These are phyloP conservation scores for Actias luna DNA, from an alignment of 2,888 invertebrate genomes.

Conservation along the genomic window DNA sequence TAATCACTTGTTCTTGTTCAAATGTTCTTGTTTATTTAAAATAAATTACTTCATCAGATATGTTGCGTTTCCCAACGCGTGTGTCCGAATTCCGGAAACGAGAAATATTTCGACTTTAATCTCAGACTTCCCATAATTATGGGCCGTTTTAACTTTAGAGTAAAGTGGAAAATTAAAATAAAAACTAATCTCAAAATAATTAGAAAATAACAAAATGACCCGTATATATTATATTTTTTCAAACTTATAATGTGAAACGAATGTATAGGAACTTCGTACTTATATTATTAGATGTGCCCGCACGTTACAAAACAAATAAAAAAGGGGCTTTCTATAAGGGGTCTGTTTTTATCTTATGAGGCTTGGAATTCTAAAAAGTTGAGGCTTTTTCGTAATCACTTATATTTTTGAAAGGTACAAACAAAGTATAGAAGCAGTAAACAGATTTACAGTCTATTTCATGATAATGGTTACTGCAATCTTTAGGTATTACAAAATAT, in stretches of 20 bases:
- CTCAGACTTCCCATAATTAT: conserved; percentile 52
- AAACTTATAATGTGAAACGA: conserved; percentile 54
- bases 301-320: no score
- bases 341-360: no score
- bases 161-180: conserved; percentile 40
- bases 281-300: no score
- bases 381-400: no score
- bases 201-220: conserved; percentile 40
- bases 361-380: no score
- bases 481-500: no score
- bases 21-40: neutral
- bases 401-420: no score
- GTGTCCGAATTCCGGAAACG: conserved; percentile 54
- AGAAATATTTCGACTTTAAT: conserved; percentile 46
- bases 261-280: conserved; percentile 34
- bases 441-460: no score
- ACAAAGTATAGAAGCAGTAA: no score
- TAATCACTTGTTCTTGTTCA: neutral
- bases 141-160: conserved; percentile 28
- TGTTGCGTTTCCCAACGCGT: conserved; percentile 44
- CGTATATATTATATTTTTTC: conserved; percentile 38
- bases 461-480: no score
- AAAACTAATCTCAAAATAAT: conserved; percentile 60
- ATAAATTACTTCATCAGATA: conserved; percentile 7
- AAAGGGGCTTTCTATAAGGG: no score